Evolutionary conservation across 2,888 invertebrate genomes (phyloP).

Genomic region (Tortrix viridana): DNA sequence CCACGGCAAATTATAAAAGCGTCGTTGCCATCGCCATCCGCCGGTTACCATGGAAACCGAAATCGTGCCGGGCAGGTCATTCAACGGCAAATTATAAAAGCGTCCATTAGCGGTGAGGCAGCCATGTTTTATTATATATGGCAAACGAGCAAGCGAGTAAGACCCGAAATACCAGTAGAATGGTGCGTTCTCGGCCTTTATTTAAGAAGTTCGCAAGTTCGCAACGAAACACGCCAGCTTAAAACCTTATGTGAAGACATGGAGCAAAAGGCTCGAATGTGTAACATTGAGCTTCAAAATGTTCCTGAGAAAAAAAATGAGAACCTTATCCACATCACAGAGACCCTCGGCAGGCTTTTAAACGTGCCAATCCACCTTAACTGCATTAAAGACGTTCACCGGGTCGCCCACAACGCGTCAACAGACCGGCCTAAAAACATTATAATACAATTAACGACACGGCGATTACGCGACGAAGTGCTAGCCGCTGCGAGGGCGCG

Average conservation of each 20-base stretch:
- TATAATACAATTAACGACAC: slow-evolving; percentile 22
- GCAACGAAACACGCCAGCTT: no score
- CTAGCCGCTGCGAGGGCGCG: slow-evolving; percentile 24
- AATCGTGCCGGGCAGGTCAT: no score
- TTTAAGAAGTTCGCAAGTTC: no score
- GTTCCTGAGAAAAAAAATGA: slow-evolving; percentile 17
- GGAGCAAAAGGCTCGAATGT: slow-evolving; percentile 18
- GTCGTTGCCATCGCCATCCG: no score
- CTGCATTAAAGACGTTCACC: slow-evolving; percentile 6
- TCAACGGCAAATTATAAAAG: no score
- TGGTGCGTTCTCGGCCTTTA: no score
- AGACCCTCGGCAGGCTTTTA: slow-evolving; percentile 4
- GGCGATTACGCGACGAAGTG: slow-evolving; percentile 22
- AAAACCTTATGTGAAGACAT: slow-evolving; percentile 1
- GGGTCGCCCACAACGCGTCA: slow-evolving; percentile 1
- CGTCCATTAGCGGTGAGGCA: no score
- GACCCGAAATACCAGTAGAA: no score
- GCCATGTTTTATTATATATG: no score
- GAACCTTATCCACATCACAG: slow-evolving; percentile 5
- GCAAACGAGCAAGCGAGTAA: no score
- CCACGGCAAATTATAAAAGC: no score
- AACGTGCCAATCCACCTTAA: background rate
- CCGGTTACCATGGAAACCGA: no score
- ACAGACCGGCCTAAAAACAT: slow-evolving; percentile 27
- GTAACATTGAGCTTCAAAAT: slow-evolving; percentile 28